Evolutionary conservation across 2,888 invertebrate genomes (phyloP), one percentile per base, ranked within the genome.

Genomic region (Cosmorhoe ocellata): DNA sequence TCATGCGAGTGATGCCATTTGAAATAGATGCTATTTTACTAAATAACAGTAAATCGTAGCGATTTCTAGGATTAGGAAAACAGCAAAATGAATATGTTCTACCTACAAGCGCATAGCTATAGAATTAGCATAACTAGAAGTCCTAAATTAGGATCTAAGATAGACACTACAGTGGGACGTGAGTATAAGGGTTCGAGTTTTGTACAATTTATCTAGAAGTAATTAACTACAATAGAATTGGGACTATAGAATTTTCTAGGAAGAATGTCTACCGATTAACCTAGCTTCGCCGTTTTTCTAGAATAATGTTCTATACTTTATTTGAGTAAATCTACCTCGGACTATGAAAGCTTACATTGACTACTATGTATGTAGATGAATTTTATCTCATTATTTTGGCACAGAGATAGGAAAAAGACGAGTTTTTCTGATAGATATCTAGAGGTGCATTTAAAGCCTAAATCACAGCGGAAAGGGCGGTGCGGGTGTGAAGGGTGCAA

Each of bases 381-480:
- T 67, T 69, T 69, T 72, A 71, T 78, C 66, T 75, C 69, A 64
- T 68, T 62, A 60, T 77, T 86, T 87, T 88, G 88, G 88, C 88
- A 88, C 88, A 85, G 81, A 77, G 64, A 65, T 80, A 80, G 79
- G 80, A 77, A 76, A 78, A 70, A 74, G 74, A 74, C 67, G 71
- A 77, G 72, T 69, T 67, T 61, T 54, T 57, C 64, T 63, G 52
- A 53, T 69, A 18, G 54, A 66, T 73, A 64, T 69, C 65, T 75
- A 42, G 83, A 79, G 69, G 69, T 74, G 82, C 76, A 73, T 69
- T 73, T 79, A 81, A 86, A 81, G 81, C 81, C 86, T 87, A 88
- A 79, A 85, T 87, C 85, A 88, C 87, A 87, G 83, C 80, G 75
- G 81, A 84, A 83, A 81, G 79, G 76, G 81, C 80, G 78, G 83